Conservation (phyloP, 2,113 vertebrate genomes). For the Hippolais icterina region DNA sequence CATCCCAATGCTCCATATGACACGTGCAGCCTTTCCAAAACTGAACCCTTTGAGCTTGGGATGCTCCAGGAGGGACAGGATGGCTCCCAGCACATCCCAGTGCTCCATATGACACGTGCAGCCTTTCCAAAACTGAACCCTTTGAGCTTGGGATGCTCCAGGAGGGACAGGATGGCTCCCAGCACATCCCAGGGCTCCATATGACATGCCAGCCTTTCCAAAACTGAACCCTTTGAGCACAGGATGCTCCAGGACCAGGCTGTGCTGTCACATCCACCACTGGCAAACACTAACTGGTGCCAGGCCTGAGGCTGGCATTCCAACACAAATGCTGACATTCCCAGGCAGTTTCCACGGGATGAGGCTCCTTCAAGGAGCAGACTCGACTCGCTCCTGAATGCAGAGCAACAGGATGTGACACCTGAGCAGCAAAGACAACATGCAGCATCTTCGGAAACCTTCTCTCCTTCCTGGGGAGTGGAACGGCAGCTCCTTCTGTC, state of each 20-base stretch:
- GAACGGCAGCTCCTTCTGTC: not conserved
- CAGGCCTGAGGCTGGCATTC: not conserved
- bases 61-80: not conserved
- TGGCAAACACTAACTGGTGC: not conserved
- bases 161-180: not conserved
- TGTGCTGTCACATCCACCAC: not conserved
- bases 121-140: not conserved
- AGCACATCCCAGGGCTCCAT: fast-evolving
- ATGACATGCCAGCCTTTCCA: not conserved
- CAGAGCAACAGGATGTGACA: not conserved
- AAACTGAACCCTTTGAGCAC: not conserved
- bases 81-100: not conserved
- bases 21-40: too few species aligned
- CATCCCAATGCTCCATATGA: too few species aligned
- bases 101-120: fast-evolving
- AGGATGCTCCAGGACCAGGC: not conserved
- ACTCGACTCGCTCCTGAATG: not conserved
- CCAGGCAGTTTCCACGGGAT: not conserved
- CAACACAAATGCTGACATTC: not conserved
- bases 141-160: not conserved
- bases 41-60: too few species aligned
- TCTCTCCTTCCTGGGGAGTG: not conserved
- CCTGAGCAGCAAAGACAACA: not conserved
- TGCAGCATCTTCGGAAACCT: not conserved
- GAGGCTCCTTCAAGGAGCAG: not conserved